Evolutionary conservation across 2,888 invertebrate species (phyloP), one percentile per base, ranked within the genome.

Genomic region (Gasteruption jaculator): DNA sequence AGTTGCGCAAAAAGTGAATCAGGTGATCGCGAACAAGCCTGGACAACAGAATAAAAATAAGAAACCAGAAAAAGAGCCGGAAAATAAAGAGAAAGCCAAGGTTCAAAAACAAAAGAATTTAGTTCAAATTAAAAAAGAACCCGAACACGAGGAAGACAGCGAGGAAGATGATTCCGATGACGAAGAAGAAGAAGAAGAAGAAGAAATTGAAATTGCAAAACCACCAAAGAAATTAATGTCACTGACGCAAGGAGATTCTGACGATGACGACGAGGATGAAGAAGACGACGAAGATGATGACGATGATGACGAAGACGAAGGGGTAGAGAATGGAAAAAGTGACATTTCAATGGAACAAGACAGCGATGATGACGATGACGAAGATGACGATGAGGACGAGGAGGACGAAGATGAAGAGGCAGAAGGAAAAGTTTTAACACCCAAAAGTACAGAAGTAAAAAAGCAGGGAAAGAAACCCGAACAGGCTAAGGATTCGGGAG

Each of bases 321-420:
- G 43, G 0, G 45, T 43, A 1, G 35, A 43, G 2, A 10, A 41
- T 0, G 41, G 37, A 5, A n/a, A 34, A 7, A 40, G 32, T 4
- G 36, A 44, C 0, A 38, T 52, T 0, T 45, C 43, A 15, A 44
- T 38, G 0, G 43, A 43, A 0, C 31, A 15, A 10, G 46, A 48
- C 0, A 48, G 48, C 0, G 49, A 43, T 1, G 49, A 48, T 0
- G 43, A 46, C 0, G 46, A 46, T 0, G 49, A 48, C 0, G 48
- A 53, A 0, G 48, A 50, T 0, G 48, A 49, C 0, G 50, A 50
- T 0, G 49, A 46, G 0, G 44, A 45, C 0, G 47, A 45, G 1
- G 48, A 49, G 1, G 41, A 41, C 14, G 46, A 45, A 1, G 43
- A 38, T 1, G 43, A 47, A 7, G 38, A 35, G n/a, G 38, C 19